Evolutionary conservation across 2,113 vertebrate genomes (phyloP).

Genomic region (Silurus asotus): DNA sequence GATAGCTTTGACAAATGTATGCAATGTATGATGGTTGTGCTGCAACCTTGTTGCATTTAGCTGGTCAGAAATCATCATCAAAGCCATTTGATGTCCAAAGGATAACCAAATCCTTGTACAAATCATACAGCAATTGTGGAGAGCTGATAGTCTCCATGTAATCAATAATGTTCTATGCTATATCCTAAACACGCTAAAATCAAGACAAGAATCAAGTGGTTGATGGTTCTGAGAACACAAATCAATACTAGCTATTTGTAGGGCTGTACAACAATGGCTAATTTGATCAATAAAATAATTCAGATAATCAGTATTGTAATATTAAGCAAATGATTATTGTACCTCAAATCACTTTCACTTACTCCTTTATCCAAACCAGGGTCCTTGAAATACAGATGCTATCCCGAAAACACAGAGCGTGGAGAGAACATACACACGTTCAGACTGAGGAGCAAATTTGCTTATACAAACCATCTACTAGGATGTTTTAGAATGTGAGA

Average conservation of each 20-base stretch:
- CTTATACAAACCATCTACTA: neutral
- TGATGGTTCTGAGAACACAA: neutral
- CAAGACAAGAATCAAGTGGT: neutral
- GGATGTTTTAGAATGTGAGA: neutral
- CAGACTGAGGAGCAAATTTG: neutral
- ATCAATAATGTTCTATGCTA: neutral
- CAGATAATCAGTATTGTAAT: neutral
- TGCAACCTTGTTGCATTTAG: neutral
- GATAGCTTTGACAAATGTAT: neutral
- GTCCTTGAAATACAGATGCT: neutral
- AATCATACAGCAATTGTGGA: neutral
- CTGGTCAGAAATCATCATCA: neutral
- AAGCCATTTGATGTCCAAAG: neutral
- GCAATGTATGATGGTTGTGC: neutral
- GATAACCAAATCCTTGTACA: neutral
- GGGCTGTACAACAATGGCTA: neutral
- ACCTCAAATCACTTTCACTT: neutral
- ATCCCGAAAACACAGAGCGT: neutral
- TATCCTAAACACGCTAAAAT: neutral
- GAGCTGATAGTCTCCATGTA: neutral
- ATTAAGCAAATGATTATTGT: neutral
- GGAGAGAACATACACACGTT: neutral
- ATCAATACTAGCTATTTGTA: neutral
- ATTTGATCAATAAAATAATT: neutral
- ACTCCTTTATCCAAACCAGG: neutral